Conservation (phyloP, 2,113 vertebrate genomes). For the Zosterops borbonicus region DNA sequence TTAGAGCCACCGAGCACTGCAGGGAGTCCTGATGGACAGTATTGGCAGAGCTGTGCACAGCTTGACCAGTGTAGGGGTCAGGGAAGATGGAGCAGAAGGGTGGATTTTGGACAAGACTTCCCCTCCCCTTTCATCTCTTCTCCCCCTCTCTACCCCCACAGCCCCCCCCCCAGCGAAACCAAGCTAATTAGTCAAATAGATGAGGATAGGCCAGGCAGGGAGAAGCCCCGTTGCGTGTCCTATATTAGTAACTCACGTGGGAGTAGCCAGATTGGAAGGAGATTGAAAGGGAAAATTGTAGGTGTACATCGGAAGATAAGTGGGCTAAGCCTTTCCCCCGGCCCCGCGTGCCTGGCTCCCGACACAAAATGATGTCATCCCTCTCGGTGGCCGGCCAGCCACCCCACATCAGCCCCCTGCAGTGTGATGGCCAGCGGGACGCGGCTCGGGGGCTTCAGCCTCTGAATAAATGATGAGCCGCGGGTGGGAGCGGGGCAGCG, state of each 20-base stretch:
- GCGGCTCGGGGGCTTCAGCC: conserved; percentile 55
- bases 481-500: conserved; percentile 35
- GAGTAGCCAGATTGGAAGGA: conserved; percentile 76
- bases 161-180: conserved; percentile 50
- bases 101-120: neutral
- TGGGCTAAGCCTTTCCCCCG: conserved; percentile 39
- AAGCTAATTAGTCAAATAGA: conserved; percentile 77
- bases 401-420: conserved; percentile 63
- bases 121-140: neutral
- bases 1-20: neutral
- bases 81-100: neutral
- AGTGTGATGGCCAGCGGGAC: conserved; percentile 58
- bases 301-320: conserved; percentile 19
- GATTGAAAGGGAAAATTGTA: conserved; percentile 63
- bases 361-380: conserved; percentile 71
- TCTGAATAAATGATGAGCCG: conserved; percentile 71
- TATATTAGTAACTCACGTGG: conserved; percentile 78
- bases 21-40: neutral
- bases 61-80: neutral
- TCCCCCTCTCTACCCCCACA: neutral
- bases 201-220: conserved; percentile 71
- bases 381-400: conserved; percentile 61
- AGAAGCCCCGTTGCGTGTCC: conserved; percentile 75
- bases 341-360: conserved; percentile 5
- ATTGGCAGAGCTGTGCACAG: neutral